phyloP scores from a whole-genome alignment of 2,888 invertebrate genomes.

The Dendrolimus houi region DNA sequence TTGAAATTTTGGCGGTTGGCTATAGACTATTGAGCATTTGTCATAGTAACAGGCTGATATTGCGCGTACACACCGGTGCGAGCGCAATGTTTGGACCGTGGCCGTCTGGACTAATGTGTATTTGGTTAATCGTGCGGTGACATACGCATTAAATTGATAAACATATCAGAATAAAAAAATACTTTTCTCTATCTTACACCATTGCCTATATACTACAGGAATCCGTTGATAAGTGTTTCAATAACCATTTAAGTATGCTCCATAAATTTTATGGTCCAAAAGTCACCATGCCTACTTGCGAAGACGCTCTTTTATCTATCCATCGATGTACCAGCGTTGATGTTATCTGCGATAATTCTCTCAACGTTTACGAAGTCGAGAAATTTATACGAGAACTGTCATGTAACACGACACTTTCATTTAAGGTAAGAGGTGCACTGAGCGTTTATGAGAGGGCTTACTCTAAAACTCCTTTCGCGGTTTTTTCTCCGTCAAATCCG shows the following conservation, averaged over 20 bases:
- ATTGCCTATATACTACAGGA: too few relatives aligned
- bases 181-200: too few relatives aligned
- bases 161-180: too few relatives aligned
- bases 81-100: too few relatives aligned
- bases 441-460: background rate
- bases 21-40: too few relatives aligned
- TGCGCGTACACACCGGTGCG: too few relatives aligned
- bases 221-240: background rate
- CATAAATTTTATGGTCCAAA: background rate
- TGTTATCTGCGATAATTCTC: constrained; percentile 49
- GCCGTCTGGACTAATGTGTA: too few relatives aligned
- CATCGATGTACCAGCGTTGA: constrained; percentile 38
- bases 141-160: too few relatives aligned
- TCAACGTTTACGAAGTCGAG: constrained; percentile 51
- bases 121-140: too few relatives aligned
- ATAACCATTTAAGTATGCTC: background rate
- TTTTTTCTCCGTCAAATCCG: too few relatives aligned
- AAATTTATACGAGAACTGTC: constrained; percentile 49
- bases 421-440: constrained; percentile 21
- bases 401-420: constrained; percentile 56
- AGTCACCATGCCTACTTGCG: background rate
- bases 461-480: constrained; percentile 2
- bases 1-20: too few relatives aligned
- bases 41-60: too few relatives aligned
- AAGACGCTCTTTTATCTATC: constrained; percentile 28